Percentiles rank a stretch among this genome's conserved stretches.
These are phyloP conservation scores for Anoplophora glabripennis DNA, from an alignment of 1,140 invertebrate genomes.

Conservation along the genomic window DNA sequence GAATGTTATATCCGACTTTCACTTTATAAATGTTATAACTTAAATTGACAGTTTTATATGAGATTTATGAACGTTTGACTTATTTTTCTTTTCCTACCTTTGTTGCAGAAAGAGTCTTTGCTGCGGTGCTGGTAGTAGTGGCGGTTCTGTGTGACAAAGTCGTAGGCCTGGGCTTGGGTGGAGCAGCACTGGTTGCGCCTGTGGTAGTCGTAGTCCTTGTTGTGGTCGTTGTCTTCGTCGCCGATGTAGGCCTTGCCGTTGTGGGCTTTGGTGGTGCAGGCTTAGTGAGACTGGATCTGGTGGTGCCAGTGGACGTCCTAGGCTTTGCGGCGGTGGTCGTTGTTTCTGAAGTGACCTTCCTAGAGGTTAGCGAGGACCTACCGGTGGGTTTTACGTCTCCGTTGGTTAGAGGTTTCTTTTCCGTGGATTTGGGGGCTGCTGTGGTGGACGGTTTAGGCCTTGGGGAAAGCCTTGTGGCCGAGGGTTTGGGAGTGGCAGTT, in stretches of 20 bases:
- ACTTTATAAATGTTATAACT: too few species aligned
- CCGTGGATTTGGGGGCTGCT: slow-evolving; percentile 41
- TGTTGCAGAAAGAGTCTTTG: slow-evolving; percentile 4
- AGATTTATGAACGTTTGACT: too few species aligned
- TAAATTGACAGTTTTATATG: too few species aligned
- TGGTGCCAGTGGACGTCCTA: slow-evolving; percentile 4
- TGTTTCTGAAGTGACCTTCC: slow-evolving; percentile 11
- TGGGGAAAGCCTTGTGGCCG: slow-evolving; percentile 33
- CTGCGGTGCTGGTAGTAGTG: slow-evolving; percentile 6
- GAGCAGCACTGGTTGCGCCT: background rate
- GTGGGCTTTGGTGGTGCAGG: background rate
- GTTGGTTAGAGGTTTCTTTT: slow-evolving; percentile 54
- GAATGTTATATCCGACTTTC: too few species aligned
- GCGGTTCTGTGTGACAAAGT: slow-evolving; percentile 20
- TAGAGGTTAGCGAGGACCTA: slow-evolving; percentile 23
- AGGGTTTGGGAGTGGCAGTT: slow-evolving; percentile 22
- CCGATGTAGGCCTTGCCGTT: background rate
- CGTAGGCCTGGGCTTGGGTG: slow-evolving; percentile 21
- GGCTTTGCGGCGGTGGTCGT: background rate
- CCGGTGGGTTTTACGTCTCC: slow-evolving; percentile 52
- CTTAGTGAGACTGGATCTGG: slow-evolving; percentile 11
- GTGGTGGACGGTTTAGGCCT: slow-evolving; percentile 28
- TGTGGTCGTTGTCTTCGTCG: slow-evolving; percentile 4
- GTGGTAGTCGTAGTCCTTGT: background rate
- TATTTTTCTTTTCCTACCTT: slow-evolving; percentile 21